Evolutionary conservation across 2,888 invertebrate species (phyloP).

Genomic region (Chesias legatella): DNA sequence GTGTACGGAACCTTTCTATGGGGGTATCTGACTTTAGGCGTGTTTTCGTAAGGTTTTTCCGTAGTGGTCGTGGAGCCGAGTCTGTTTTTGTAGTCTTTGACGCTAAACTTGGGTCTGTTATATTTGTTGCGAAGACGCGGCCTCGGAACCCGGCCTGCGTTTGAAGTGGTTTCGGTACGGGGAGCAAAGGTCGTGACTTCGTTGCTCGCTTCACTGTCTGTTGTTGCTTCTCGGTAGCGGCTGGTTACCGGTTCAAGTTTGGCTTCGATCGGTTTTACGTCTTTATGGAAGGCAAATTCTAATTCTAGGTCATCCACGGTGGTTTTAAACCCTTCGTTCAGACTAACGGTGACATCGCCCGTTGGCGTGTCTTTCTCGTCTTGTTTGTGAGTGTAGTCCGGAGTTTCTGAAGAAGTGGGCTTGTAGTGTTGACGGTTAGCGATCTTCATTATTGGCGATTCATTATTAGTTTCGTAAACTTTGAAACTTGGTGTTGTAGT

Average conservation of each 20-base stretch:
- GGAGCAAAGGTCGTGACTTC: conserved; percentile 50
- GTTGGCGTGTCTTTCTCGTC: conserved; percentile 78
- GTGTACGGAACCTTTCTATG: conserved; percentile 67
- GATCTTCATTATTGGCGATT: conserved; percentile 77
- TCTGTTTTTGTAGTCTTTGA: conserved; percentile 87
- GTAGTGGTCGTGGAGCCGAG: conserved; percentile 79
- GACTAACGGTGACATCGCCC: conserved; percentile 67
- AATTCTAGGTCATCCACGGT: conserved; percentile 50
- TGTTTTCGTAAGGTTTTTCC: conserved; percentile 54
- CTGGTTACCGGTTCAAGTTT: conserved; percentile 49
- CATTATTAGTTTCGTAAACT: conserved; percentile 51
- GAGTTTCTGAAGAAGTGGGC: conserved; percentile 46
- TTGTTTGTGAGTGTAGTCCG: conserved; percentile 73
- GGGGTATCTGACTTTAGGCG: conserved; percentile 70
- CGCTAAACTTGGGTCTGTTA: conserved; percentile 86
- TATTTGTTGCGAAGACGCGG: conserved; percentile 76
- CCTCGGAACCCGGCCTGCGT: conserved; percentile 48
- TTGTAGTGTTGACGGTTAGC: conserved; percentile 58
- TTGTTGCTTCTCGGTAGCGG: conserved; percentile 48
- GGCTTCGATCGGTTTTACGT: conserved; percentile 66
- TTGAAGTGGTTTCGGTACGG: conserved; percentile 51
- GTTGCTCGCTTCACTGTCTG: conserved; percentile 34
- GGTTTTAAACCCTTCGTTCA: conserved; percentile 53
- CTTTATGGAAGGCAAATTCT: conserved; percentile 70
- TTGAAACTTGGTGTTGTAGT: conserved; percentile 52